A percentile compares a stretch with the other conserved stretches of the same genome.
Conservation (phyloP, 2,888 invertebrate species). For the Rotaria socialis region DNA sequence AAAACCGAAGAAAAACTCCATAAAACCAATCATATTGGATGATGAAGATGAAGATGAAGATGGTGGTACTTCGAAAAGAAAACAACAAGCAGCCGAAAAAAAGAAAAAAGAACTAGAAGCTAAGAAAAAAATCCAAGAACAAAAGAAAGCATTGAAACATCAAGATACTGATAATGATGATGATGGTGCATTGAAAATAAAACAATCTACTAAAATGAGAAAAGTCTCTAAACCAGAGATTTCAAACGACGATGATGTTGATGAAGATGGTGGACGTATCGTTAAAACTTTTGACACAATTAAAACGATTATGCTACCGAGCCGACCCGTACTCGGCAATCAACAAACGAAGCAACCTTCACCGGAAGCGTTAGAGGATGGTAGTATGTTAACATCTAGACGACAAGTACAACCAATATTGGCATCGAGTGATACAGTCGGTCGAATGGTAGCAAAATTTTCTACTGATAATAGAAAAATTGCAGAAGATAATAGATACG, state of each 20-base stretch:
- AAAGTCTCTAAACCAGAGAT: not conserved
- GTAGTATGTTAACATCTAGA: not conserved
- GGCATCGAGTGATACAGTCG: not conserved
- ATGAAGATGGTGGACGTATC: constrained; percentile 4
- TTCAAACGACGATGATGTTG: not conserved
- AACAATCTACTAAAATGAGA: not conserved
- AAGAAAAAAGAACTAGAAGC: not conserved
- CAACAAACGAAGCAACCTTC: not conserved
- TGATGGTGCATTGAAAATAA: not conserved
- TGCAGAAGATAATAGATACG: not conserved
- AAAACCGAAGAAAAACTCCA: not conserved
- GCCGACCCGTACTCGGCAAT: not conserved
- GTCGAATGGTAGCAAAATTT: not conserved
- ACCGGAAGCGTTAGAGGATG: not conserved
- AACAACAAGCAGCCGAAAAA: not conserved
- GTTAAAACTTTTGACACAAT: not conserved
- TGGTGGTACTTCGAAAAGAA: not conserved
- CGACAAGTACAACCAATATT: not conserved
- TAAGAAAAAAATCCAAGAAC: not conserved
- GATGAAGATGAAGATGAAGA: not conserved
- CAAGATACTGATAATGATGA: not conserved
- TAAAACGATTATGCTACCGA: not conserved
- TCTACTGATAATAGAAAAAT: not conserved
- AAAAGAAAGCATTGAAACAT: not conserved
- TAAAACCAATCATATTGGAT: not conserved